These are phyloP conservation scores for Branchinecta sandiegonensis DNA, from an alignment of 2,888 invertebrate species.

Conservation along the genomic window DNA sequence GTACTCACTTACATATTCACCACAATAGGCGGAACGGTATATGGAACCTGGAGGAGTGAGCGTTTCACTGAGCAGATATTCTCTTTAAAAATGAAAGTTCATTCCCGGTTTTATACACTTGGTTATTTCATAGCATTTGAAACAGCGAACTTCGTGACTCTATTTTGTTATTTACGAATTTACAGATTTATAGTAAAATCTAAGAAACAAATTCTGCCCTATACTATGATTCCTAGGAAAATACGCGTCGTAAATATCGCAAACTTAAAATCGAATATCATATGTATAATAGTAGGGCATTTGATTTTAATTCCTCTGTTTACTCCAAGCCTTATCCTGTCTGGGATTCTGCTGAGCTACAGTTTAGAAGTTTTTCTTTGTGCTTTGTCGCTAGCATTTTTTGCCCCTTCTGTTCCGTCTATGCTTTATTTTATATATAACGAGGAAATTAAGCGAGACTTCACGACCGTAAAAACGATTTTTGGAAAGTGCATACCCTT, in stretches of 20 bases:
- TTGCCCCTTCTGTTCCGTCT: not conserved
- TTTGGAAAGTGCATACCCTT: no score
- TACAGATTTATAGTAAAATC: not conserved
- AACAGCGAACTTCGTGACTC: not conserved
- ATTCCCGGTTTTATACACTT: not conserved
- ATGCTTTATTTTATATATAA: not conserved
- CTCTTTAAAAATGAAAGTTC: not conserved
- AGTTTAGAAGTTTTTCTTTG: not conserved
- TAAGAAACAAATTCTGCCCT: not conserved
- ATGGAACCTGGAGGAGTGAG: not conserved
- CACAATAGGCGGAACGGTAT: not conserved
- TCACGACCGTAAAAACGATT: no score
- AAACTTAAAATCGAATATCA: not conserved
- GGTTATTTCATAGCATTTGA: not conserved
- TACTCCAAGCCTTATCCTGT: not conserved
- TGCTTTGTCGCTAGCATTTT: not conserved
- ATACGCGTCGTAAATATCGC: not conserved
- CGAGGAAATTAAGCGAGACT: not conserved
- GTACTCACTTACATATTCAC: not conserved
- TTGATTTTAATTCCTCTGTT: not conserved
- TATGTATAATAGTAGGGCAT: not conserved
- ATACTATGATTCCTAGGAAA: not conserved
- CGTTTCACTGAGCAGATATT: not conserved
- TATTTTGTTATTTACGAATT: not conserved
- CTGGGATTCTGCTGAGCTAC: not conserved